These are phyloP conservation scores for Laterallus jamaicensis DNA, from an alignment of 2,113 vertebrate genomes.

Conservation along the genomic window DNA sequence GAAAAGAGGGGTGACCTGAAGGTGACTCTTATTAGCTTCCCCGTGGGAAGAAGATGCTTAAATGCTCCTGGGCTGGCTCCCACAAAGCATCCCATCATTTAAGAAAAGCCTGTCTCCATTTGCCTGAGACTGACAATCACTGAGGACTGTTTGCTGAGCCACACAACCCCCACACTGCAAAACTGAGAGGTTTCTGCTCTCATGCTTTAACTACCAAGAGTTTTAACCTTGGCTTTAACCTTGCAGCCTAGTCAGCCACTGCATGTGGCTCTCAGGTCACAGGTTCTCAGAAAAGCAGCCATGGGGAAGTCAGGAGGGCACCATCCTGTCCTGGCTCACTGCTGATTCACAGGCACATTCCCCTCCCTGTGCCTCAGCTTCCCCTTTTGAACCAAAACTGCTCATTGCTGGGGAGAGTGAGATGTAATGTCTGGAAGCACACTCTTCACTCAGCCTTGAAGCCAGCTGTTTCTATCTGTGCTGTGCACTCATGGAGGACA, in stretches of 20 bases:
- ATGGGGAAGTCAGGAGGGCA: neutral
- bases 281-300: neutral
- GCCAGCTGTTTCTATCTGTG: neutral
- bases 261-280: neutral
- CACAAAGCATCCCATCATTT: neutral
- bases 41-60: neutral
- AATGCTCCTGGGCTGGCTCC: neutral
- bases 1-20: neutral
- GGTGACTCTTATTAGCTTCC: neutral
- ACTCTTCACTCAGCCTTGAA: neutral
- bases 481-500: fast-evolving
- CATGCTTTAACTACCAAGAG: neutral
- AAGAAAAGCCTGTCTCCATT: neutral
- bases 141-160: neutral
- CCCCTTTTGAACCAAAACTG: neutral
- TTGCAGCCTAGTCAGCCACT: neutral
- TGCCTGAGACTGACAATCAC: fast-evolving
- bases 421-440: neutral
- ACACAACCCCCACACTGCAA: neutral
- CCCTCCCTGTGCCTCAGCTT: neutral
- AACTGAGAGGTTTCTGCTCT: neutral
- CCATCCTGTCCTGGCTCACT: neutral
- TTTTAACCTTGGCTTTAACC: neutral
- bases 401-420: neutral
- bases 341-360: neutral